Evolutionary conservation across 2,888 invertebrate genomes (phyloP), one percentile per base, ranked within the genome.

Genomic region (Gnatocerus cornutus): DNA sequence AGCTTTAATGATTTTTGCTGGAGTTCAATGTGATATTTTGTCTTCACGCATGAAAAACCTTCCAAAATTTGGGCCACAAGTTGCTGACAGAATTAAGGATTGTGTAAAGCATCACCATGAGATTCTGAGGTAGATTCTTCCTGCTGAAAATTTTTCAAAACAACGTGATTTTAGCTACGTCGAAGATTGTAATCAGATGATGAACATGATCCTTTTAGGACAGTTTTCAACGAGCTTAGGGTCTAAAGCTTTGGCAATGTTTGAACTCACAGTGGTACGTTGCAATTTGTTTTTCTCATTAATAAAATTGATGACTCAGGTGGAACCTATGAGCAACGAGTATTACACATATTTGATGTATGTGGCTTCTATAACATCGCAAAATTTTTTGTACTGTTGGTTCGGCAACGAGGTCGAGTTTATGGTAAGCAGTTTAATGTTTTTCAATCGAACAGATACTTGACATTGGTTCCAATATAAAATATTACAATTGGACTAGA

Each of bases 11-110:
- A 21, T 63, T 0, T 53, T 30, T 29, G 16, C 13, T 13, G 53
- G 14, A 8, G 63, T 9, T 12, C 63, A 52, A 29, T 53, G 63
- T 41, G 29, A 52, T n/a, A 6, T 52, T 9, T 12, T 63, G 63
- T 63, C 43, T 41, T 5, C 52, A n/a, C 41, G 37, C 3, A 27
- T 63, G 12, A 52, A 33, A 30, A 52, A 41, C 43, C 13, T 63
- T 9, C 12, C 10, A 46, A 13, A 46, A 14, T 16, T 16, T 5
- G 12, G 29, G 27, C 2, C n/a, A 1, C 10, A 50, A 50, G n/a
- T 27, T 27, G 46, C 9, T 29, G 12, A 6, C 5, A 56, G 56
- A 8, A 27, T 65, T 9, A 14, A 37, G 13, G 29, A 50, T n/a
- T 65, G 65, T 10, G 37, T 65, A 9, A 14, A 46, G 13, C 48